Conservation (phyloP, 2,888 invertebrate species). For the Tholera decimalis region DNA sequence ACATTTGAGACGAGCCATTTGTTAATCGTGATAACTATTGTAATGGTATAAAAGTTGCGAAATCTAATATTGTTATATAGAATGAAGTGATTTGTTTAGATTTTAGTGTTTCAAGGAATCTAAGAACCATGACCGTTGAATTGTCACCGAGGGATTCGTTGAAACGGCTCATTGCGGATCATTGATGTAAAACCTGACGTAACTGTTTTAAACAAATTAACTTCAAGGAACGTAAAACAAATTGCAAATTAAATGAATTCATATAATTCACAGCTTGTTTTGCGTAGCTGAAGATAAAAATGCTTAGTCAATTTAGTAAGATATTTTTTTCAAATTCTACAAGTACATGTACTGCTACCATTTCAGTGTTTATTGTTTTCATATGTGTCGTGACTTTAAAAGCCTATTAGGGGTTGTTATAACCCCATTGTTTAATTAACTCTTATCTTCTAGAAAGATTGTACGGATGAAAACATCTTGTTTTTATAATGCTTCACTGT, state of each 20-base stretch:
- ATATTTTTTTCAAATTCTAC: constrained; percentile 7
- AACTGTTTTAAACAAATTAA: constrained; percentile 41
- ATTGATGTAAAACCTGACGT: constrained; percentile 74
- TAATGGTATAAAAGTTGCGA: constrained; percentile 16
- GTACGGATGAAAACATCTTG: constrained; percentile 77
- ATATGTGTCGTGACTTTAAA: not conserved
- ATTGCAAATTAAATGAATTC: no score
- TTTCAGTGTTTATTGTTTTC: constrained; percentile 9
- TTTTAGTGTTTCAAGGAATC: constrained; percentile 70
- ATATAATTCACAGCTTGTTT: no score
- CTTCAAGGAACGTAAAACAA: not conserved
- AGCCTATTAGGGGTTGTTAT: constrained; percentile 33
- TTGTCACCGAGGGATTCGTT: constrained; percentile 75
- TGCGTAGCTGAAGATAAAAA: no score
- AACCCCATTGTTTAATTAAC: constrained; percentile 63
- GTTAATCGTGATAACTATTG: constrained; percentile 21
- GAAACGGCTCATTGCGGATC: constrained; percentile 76
- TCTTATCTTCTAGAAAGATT: constrained; percentile 67
- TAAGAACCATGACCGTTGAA: constrained; percentile 69
- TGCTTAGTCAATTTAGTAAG: no score
- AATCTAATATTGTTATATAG: constrained; percentile 27
- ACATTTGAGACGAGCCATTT: constrained; percentile 5
- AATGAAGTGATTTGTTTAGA: constrained; percentile 47
- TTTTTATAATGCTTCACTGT: constrained; percentile 80
- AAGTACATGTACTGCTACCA: not conserved